Conservation (phyloP, 2,113 vertebrate genomes). For the Rattus rattus region DNA sequence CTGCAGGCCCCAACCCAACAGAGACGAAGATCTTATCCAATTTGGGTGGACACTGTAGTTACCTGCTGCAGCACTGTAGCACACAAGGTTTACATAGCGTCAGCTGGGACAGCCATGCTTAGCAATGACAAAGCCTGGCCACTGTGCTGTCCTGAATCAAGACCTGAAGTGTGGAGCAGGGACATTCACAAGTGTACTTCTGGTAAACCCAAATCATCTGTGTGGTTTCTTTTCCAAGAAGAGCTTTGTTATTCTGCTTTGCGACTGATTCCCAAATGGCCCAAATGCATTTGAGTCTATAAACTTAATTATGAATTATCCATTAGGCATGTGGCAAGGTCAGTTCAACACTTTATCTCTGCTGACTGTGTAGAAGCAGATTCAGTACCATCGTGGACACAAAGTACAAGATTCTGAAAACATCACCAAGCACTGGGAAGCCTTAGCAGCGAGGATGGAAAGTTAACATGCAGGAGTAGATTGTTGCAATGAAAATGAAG, state of each 20-base stretch:
- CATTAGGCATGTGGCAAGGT: conserved; percentile 60
- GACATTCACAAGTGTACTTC: neutral
- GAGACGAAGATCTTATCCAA: conserved; percentile 31
- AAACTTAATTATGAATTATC: conserved; percentile 40
- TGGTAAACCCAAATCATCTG: neutral
- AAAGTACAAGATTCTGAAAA: conserved; percentile 53
- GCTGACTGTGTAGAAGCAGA: conserved; percentile 65
- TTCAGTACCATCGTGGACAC: conserved; percentile 74
- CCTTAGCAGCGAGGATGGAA: conserved; percentile 26
- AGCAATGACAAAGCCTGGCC: neutral
- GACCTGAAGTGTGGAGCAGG: neutral
- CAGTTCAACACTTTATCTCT: conserved; percentile 68
- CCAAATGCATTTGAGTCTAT: conserved; percentile 36
- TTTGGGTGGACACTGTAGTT: neutral
- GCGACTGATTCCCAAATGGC: conserved; percentile 14
- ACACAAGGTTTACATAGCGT: neutral
- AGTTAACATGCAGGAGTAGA: conserved; percentile 45
- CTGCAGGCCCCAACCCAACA: neutral
- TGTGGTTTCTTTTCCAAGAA: neutral
- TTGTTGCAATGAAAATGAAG: conserved; percentile 23
- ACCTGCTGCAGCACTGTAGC: neutral
- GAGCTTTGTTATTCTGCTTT: conserved; percentile 28
- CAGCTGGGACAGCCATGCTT: neutral
- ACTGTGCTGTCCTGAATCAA: neutral
- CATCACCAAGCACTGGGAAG: conserved; percentile 35